Evolutionary conservation across 1,140 invertebrate species (phyloP).

Genomic region (Berghia stephanieae): DNA sequence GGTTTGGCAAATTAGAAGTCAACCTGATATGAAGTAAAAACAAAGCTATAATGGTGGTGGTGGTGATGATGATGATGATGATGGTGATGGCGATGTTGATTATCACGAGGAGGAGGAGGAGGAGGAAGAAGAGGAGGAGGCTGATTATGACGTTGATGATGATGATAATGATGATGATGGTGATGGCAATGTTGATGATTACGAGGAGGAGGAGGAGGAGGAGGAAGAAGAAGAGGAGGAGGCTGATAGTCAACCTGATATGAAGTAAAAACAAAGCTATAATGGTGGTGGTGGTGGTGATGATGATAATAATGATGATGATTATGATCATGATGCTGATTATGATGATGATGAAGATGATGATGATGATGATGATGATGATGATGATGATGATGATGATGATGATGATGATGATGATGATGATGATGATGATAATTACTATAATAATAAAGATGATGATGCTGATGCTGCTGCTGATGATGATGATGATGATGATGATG

Average conservation of each 20-base stretch:
- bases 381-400: slow-evolving; percentile 8
- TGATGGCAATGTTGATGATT: background rate
- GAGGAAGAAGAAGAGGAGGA: background rate
- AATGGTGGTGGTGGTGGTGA: slow-evolving; percentile 1
- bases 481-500: slow-evolving; percentile 7
- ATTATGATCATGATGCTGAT: too few relatives aligned
- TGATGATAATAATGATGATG: slow-evolving; percentile 3
- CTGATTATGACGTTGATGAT: background rate
- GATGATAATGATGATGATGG: slow-evolving; percentile 7
- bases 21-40: too few relatives aligned
- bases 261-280: background rate
- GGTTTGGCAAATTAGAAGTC: too few relatives aligned
- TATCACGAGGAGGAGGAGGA: background rate
- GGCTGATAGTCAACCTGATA: background rate
- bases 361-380: slow-evolving; percentile 7
- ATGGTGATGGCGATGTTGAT: background rate
- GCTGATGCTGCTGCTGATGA: too few relatives aligned
- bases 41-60: background rate
- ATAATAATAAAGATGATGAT: background rate
- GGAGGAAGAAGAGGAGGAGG: background rate
- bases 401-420: slow-evolving; percentile 7
- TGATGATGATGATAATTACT: background rate
- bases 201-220: background rate
- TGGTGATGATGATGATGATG: slow-evolving; percentile 7
- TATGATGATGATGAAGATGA: too few relatives aligned